Conservation (phyloP, 2,113 vertebrate species). For the Eubucco bourcierii region DNA sequence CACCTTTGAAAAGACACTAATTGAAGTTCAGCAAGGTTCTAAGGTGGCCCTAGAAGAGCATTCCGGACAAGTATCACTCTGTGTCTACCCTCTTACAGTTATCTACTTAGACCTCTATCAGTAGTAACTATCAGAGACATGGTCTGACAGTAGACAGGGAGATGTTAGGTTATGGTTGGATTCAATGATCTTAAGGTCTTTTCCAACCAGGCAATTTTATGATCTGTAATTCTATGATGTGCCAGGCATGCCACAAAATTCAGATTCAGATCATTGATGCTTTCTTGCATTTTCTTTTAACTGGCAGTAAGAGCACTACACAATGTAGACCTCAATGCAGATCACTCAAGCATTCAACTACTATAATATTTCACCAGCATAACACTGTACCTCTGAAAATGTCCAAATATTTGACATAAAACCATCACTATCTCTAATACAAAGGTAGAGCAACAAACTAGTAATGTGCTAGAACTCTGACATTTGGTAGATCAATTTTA, state of each 20-base stretch:
- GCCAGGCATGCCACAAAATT: background rate
- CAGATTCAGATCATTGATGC: background rate
- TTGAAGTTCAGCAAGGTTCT: rapidly evolving
- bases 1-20: background rate
- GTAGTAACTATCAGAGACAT: background rate
- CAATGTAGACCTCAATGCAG: rapidly evolving
- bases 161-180: no score
- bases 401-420: background rate
- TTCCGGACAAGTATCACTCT: background rate
- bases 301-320: rapidly evolving
- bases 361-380: background rate
- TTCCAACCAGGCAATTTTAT: no score
- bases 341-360: background rate
- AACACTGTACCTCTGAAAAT: background rate
- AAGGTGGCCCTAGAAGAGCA: no score
- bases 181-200: no score
- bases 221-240: background rate
- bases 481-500: background rate
- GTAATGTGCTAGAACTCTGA: background rate
- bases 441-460: background rate
- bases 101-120: background rate
- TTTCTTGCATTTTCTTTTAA: background rate
- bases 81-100: background rate
- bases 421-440: background rate
- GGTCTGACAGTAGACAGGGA: no score